These are phyloP conservation scores for Neodiprion fabricii DNA, from an alignment of 1,140 invertebrate genomes.

Conservation along the genomic window DNA sequence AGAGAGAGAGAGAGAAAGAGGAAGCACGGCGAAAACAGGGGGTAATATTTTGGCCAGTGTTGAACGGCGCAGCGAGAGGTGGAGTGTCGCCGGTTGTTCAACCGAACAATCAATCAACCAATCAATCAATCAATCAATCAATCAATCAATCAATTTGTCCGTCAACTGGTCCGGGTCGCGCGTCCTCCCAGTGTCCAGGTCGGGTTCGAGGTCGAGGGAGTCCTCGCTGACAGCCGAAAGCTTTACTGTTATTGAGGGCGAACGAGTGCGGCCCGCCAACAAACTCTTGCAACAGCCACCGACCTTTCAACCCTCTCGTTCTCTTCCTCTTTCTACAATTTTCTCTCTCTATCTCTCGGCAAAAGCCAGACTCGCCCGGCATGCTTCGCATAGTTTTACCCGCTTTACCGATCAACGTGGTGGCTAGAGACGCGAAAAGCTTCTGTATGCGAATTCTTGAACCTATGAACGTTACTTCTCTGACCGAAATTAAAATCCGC, in stretches of 20 bases:
- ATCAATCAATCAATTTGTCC: slow-evolving; percentile 22
- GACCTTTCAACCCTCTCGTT: slow-evolving; percentile 14
- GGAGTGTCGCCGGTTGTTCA: neutral
- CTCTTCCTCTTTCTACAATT: neutral
- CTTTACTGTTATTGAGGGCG: slow-evolving; percentile 19
- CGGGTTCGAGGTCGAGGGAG: slow-evolving; percentile 17
- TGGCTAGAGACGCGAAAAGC: too few species aligned
- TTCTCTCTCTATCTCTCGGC: too few species aligned
- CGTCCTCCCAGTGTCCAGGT: slow-evolving; percentile 8
- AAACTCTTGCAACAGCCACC: slow-evolving; percentile 30
- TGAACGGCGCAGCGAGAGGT: neutral
- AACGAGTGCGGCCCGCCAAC: slow-evolving; percentile 12
- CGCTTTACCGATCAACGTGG: slow-evolving; percentile 25
- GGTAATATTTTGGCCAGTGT: too few species aligned
- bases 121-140: slow-evolving; percentile 32
- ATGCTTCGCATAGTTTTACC: slow-evolving; percentile 33
- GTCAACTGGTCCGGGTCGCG: slow-evolving; percentile 18
- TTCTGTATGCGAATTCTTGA: too few species aligned
- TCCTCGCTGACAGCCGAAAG: slow-evolving; percentile 22
- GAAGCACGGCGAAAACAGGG: too few species aligned
- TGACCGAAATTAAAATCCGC: too few species aligned
- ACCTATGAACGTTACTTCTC: too few species aligned
- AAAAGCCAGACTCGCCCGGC: too few species aligned
- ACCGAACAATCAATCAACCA: slow-evolving; percentile 16
- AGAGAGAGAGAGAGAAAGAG: too few species aligned